These are phyloP conservation scores for Microcebus tavaratra DNA, from an alignment of 2,113 vertebrate species.

Conservation along the genomic window DNA sequence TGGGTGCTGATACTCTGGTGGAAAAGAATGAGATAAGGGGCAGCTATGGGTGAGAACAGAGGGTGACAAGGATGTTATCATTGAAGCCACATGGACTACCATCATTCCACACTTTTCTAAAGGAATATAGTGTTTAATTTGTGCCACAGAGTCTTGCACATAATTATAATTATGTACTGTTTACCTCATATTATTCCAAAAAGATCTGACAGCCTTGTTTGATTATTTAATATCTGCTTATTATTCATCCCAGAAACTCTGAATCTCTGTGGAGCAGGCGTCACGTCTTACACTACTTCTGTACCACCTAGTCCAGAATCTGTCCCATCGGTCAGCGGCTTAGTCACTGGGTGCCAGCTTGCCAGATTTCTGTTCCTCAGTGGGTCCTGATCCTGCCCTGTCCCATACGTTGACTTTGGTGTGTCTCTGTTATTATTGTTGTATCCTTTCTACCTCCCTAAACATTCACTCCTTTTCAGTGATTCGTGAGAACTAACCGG, in stretches of 20 bases:
- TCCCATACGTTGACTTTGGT: not conserved
- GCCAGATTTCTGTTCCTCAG: rapidly evolving
- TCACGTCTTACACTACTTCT: rapidly evolving
- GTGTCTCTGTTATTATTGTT: not conserved
- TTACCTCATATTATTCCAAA: slow-evolving; percentile 24
- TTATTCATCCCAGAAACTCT: not conserved
- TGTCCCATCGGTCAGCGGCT: not conserved
- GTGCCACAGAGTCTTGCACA: not conserved
- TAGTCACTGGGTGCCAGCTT: not conserved
- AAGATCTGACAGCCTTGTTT: slow-evolving; percentile 26
- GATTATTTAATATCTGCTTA: slow-evolving; percentile 41
- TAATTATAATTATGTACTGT: slow-evolving; percentile 12
- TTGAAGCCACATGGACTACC: not conserved
- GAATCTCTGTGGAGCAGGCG: not conserved
- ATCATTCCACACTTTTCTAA: not conserved
- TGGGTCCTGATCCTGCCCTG: rapidly evolving
- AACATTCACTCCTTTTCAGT: not conserved
- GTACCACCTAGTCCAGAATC: not conserved
- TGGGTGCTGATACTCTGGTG: not conserved
- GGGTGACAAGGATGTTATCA: not conserved
- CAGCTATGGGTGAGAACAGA: not conserved
- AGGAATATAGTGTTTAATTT: not conserved
- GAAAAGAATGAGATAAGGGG: not conserved
- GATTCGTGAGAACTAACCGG: not conserved
- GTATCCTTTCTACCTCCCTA: not conserved